These are phyloP conservation scores for Tethya wilhelma DNA, from an alignment of 37 sponge, comb jelly and placozoan genomes.

Conservation along the genomic window DNA sequence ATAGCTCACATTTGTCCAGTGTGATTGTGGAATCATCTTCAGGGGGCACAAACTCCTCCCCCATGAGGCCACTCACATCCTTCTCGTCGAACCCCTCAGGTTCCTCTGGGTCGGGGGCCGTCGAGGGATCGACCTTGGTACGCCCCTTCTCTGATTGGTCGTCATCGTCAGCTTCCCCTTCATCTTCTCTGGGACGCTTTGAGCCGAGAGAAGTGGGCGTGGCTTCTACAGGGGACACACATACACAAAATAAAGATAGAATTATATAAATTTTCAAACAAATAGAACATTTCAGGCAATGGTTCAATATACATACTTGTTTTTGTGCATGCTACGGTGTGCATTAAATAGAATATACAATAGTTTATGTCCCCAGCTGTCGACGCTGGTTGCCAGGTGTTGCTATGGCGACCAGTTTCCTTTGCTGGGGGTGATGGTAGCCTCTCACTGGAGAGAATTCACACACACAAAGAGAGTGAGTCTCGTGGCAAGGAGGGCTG, in stretches of 20 bases:
- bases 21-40: slow-evolving; percentile 56
- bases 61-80: not conserved
- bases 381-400: not conserved
- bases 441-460: too few species aligned
- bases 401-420: too few species aligned
- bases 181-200: slow-evolving; percentile 22
- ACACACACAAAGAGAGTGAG: too few species aligned
- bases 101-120: slow-evolving; percentile 63
- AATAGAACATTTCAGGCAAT: too few species aligned
- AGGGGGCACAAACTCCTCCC: slow-evolving; percentile 37
- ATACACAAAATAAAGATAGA: not conserved
- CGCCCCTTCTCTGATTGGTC: not conserved
- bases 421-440: too few species aligned
- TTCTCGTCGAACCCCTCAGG: slow-evolving; percentile 33
- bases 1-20: slow-evolving; percentile 76
- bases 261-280: not conserved
- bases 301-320: too few species aligned
- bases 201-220: not conserved
- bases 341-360: too few species aligned
- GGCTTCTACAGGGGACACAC: too few species aligned
- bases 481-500: too few species aligned
- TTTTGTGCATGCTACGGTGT: too few species aligned
- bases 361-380: not conserved
- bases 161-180: not conserved
- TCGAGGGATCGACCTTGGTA: slow-evolving; percentile 20